Evolutionary conservation across 2,888 invertebrate species (phyloP), one percentile per base, ranked within the genome.

Genomic region (Rhagonycha fulva): DNA sequence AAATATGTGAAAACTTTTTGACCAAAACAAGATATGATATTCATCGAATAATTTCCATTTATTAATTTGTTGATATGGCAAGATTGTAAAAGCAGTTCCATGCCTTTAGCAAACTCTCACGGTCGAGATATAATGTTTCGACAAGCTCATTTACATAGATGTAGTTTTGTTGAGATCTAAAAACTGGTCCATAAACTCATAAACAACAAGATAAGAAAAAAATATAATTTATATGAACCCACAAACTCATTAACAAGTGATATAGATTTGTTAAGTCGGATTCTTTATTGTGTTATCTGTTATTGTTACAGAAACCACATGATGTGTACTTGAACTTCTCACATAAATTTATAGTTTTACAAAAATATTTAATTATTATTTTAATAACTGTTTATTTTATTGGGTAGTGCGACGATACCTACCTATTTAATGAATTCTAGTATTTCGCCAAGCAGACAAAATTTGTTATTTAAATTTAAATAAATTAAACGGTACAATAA

Each of bases 91-190:
- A 72, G 72, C 60, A 68, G 47, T 68, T 72, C 28, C 14, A 26
- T 28, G 72, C 72, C 67, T n/a, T 60, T 24, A 47, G 72, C 72
- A 67, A 60, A 67, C 67, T 72, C 72, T 72, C 72, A 72, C 72
- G 72, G 67, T 68, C 47, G 60, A 68, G 24, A 61, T 62, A 66
- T 26, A 24, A 66, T 66, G 26, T 66, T 66, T 66, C 23, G 24
- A 66, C 63, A 66, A 66, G n/a, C 63, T 66, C 63, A 66, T 66
- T 66, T 66, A 66, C 63, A 66, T 66, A 66, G 23, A 66, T 24
- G 63, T 66, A 66, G 63, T 26, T 66, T 26, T 26, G 26, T 66
- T 66, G 12, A 66, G 24, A 24, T n/a, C 23, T 9, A 66, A 66
- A 66, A 66, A 66, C 63, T 24, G 63, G 63, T 66, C n/a, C 24